Evolutionary conservation across 1,140 invertebrate genomes (phyloP).

Genomic region (Nomia melanderi): DNA sequence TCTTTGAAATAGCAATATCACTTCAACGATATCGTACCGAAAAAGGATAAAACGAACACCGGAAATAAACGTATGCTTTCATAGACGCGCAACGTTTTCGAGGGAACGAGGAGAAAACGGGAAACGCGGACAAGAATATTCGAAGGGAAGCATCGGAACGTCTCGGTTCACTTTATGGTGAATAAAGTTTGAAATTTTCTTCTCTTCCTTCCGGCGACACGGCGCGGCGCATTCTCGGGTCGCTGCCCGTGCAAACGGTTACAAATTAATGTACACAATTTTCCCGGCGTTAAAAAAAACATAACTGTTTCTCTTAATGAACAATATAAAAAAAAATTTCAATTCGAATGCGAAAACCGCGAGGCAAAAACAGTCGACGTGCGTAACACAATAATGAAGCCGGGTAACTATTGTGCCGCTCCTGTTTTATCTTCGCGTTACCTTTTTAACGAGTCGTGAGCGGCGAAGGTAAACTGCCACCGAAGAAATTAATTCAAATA

Average conservation of each 20-base stretch:
- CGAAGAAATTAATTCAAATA: not conserved
- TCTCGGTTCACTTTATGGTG: not conserved
- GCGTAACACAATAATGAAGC: not conserved
- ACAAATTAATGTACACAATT: not conserved
- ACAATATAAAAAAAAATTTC: not conserved
- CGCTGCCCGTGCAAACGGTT: not conserved
- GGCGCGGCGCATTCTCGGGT: not conserved
- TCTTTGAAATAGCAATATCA: too few species aligned
- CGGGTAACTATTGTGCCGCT: not conserved
- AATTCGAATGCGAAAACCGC: not conserved
- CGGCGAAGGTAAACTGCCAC: not conserved
- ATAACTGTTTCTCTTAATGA: not conserved
- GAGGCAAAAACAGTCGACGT: not conserved
- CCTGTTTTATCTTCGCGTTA: not conserved
- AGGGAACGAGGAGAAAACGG: not conserved
- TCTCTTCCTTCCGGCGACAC: not conserved
- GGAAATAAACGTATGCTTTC: too few species aligned
- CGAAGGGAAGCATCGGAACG: not conserved
- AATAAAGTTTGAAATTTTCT: not conserved
- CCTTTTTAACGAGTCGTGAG: not conserved
- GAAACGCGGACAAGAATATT: not conserved
- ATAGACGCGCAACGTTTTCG: too few species aligned
- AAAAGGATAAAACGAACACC: too few species aligned
- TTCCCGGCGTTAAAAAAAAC: not conserved
- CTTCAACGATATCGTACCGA: too few species aligned